A percentile compares a stretch with the other conserved stretches of the same genome.
phyloP scores from a whole-genome alignment of 2,888 invertebrate species.

The Lepidochrysops patricia region DNA sequence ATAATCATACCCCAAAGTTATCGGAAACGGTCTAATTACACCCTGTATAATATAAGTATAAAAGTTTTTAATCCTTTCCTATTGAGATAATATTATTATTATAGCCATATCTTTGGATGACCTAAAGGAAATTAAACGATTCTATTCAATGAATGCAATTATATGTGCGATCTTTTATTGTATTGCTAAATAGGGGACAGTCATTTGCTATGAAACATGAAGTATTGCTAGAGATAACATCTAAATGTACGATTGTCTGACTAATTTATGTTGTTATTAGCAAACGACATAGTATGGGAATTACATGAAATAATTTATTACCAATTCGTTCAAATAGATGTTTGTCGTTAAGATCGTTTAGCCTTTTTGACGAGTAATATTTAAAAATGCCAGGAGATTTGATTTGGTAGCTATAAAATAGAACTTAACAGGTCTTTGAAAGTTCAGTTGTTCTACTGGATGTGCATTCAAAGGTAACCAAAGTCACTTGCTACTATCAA shows the following conservation, averaged over 20 bases:
- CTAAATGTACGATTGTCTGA: slow-evolving; percentile 41
- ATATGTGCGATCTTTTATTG: slow-evolving; percentile 53
- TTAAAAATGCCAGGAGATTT: no score
- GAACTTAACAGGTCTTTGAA: no score
- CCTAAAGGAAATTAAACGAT: slow-evolving; percentile 44
- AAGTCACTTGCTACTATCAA: no score
- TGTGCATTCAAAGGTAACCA: no score
- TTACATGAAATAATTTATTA: not conserved
- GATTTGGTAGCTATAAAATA: no score
- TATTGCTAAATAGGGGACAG: slow-evolving; percentile 50
- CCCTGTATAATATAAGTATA: no score
- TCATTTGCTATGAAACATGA: slow-evolving; percentile 18
- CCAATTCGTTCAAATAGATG: not conserved
- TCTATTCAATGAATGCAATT: slow-evolving; percentile 58
- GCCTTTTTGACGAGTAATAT: no score
- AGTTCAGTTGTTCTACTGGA: no score
- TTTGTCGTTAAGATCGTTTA: no score
- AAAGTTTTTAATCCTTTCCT: not conserved
- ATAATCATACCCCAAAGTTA: no score
- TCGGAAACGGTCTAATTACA: no score
- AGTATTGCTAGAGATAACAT: slow-evolving; percentile 39
- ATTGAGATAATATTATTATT: not conserved
- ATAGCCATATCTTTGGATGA: slow-evolving; percentile 36
- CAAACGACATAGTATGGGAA: not conserved
- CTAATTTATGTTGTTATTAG: slow-evolving; percentile 4